Evolutionary conservation across 2,113 vertebrate species (phyloP).

Genomic region (Oreocharis arfaki): DNA sequence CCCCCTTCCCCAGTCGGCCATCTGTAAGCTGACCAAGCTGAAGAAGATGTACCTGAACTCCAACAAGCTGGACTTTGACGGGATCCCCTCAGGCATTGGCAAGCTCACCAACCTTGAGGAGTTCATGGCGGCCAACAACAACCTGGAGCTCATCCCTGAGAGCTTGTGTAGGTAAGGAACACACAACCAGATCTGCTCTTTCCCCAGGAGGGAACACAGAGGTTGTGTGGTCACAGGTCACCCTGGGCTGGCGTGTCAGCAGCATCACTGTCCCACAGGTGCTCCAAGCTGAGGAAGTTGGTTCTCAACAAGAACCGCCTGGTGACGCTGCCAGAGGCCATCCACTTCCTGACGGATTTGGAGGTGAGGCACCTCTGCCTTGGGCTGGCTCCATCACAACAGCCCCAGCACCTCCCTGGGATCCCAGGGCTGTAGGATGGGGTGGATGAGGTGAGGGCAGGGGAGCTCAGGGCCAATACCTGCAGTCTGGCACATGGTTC

Average conservation of each 20-base stretch:
- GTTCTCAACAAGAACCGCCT: slow-evolving; percentile 96
- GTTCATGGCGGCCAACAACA: slow-evolving; percentile 98
- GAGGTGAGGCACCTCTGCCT: slow-evolving; percentile 72
- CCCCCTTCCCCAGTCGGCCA: slow-evolving; percentile 78
- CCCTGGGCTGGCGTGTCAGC: neutral
- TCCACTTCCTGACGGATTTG: slow-evolving; percentile 89
- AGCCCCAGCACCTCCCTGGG: neutral
- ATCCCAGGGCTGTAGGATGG: neutral
- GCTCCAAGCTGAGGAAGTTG: slow-evolving; percentile 90
- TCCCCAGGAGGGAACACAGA: rapidly evolving
- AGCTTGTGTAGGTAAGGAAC: slow-evolving; percentile 88
- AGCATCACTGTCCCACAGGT: slow-evolving; percentile 68
- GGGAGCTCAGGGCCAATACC: neutral
- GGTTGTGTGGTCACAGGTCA: neutral
- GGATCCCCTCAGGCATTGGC: slow-evolving; percentile 91
- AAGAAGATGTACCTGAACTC: slow-evolving; percentile 96
- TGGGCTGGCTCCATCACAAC: neutral
- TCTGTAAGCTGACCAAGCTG: slow-evolving; percentile 93
- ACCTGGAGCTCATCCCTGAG: slow-evolving; percentile 94
- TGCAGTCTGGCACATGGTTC: neutral
- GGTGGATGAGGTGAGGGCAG: neutral
- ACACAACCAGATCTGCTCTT: rapidly evolving
- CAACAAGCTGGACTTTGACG: slow-evolving; percentile 95
- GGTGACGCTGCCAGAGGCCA: slow-evolving; percentile 90
- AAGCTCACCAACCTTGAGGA: slow-evolving; percentile 89